Conservation (phyloP, 2,888 invertebrate species). For the Cosmorhoe ocellata region DNA sequence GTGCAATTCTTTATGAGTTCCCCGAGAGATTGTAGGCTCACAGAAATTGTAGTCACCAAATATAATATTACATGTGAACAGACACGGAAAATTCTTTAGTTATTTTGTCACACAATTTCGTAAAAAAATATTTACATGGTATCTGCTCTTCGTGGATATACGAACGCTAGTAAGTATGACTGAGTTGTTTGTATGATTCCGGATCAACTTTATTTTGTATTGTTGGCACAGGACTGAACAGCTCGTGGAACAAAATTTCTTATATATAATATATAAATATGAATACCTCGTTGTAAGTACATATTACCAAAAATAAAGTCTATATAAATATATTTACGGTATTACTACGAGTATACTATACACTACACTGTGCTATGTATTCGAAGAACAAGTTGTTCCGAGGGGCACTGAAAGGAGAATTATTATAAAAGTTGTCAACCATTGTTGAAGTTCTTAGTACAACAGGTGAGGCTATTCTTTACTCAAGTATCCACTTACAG, state of each 20-base stretch:
- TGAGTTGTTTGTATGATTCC: slow-evolving; percentile 9
- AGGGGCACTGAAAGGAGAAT: slow-evolving; percentile 19
- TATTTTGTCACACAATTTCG: slow-evolving; percentile 26
- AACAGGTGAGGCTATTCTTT: slow-evolving; percentile 44
- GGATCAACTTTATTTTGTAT: slow-evolving; percentile 14
- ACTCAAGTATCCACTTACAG: slow-evolving; percentile 36
- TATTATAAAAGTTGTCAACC: slow-evolving; percentile 33
- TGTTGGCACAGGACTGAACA: not conserved
- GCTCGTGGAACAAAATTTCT: no score
- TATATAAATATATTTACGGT: no score
- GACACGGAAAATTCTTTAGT: slow-evolving; percentile 17
- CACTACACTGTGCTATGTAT: no score
- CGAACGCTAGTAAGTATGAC: no score
- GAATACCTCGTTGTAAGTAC: no score
- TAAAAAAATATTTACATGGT: slow-evolving; percentile 14
- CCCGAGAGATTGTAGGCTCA: slow-evolving; percentile 34
- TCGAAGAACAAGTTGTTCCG: no score
- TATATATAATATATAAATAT: no score
- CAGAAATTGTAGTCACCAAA: slow-evolving; percentile 17
- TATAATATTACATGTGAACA: slow-evolving; percentile 36
- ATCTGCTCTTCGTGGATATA: not conserved
- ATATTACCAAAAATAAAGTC: no score
- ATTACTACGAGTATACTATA: no score
- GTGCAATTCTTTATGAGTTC: slow-evolving; percentile 56
- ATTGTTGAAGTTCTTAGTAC: slow-evolving; percentile 36